Evolutionary conservation across 2,113 vertebrate genomes (phyloP).

Genomic region (Asarcornis scutulata): DNA sequence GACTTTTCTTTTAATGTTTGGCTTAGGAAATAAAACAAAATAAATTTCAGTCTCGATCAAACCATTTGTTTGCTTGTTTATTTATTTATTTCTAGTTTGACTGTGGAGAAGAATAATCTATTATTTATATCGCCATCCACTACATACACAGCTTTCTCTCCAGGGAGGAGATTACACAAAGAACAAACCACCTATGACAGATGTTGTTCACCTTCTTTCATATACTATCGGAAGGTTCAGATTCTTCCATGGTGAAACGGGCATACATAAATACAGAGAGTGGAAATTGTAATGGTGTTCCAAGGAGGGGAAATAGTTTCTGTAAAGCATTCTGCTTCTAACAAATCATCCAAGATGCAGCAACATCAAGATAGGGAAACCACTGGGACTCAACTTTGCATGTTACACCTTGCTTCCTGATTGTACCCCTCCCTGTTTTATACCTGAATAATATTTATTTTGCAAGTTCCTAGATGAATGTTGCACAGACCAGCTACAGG

Average conservation of each 20-base stretch:
- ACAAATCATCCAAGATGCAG: neutral
- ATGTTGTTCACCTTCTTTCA: constrained; percentile 24
- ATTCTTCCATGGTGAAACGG: neutral
- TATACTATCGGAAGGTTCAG: neutral
- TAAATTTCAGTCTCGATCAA: neutral
- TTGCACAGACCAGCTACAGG: neutral
- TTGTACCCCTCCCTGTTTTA: neutral
- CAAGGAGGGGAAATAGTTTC: constrained; percentile 2
- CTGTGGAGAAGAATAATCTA: constrained; percentile 31
- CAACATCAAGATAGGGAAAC: neutral
- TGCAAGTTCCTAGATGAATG: neutral
- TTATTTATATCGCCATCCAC: constrained; percentile 39
- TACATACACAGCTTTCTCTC: neutral
- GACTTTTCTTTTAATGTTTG: neutral
- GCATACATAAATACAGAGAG: neutral
- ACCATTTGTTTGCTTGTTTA: neutral
- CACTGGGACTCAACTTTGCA: neutral
- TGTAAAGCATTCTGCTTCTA: neutral
- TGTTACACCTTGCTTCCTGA: neutral
- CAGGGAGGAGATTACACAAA: constrained; percentile 28
- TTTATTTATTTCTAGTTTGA: neutral
- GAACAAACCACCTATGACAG: neutral
- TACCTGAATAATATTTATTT: neutral
- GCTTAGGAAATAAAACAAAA: neutral
- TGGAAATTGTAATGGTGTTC: neutral